Percentiles rank a stretch among this genome's conserved stretches.
Conservation (phyloP, 2,797 vertebrate genomes). For the Pseudochirops cupreus region DNA sequence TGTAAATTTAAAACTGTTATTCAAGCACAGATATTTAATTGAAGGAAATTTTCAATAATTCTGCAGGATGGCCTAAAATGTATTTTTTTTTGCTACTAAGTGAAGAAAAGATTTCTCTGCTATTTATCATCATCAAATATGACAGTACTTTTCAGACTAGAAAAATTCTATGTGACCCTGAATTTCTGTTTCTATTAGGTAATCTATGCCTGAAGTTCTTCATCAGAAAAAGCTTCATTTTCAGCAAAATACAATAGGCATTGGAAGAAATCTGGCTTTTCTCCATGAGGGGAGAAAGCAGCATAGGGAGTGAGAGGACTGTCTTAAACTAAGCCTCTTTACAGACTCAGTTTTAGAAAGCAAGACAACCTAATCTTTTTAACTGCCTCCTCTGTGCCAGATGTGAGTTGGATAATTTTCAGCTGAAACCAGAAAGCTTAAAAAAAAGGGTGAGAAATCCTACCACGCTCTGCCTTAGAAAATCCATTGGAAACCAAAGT, state of each 20-base stretch:
- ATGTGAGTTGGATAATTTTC: slow-evolving; percentile 66
- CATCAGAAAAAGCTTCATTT: slow-evolving; percentile 2
- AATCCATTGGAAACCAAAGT: slow-evolving; percentile 66
- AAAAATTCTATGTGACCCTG: not conserved
- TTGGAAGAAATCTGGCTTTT: not conserved
- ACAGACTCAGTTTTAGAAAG: slow-evolving; percentile 40
- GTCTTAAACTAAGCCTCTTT: slow-evolving; percentile 56
- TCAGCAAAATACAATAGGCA: not conserved
- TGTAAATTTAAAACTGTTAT: not conserved
- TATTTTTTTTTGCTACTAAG: not conserved
- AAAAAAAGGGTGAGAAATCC: slow-evolving; percentile 80
- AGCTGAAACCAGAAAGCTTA: slow-evolving; percentile 75
- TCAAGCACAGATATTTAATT: not conserved
- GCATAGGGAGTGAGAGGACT: not conserved
- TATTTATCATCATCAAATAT: not conserved
- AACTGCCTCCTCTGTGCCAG: slow-evolving; percentile 52
- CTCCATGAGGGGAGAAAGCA: not conserved
- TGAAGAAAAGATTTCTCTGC: not conserved
- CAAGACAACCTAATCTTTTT: slow-evolving; percentile 66
- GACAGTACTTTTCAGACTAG: not conserved
- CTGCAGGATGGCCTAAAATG: not conserved
- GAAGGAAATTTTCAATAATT: not conserved
- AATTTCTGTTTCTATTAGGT: slow-evolving; percentile 36
- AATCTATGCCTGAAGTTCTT: slow-evolving; percentile 34
- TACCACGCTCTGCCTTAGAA: slow-evolving; percentile 69